These are phyloP conservation scores for Merodon equestris DNA, from an alignment of 2,888 invertebrate species.

Conservation along the genomic window DNA sequence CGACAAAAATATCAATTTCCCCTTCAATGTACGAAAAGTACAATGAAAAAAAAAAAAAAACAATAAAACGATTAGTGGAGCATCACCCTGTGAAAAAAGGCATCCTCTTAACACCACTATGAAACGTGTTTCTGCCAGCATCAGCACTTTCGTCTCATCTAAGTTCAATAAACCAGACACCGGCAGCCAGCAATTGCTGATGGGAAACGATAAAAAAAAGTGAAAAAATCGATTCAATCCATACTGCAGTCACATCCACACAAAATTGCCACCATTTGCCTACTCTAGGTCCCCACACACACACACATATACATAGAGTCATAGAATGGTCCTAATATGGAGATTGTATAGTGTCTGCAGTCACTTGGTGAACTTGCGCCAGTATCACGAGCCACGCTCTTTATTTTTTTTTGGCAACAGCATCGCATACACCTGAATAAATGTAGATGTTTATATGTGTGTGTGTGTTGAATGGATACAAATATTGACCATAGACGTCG, in stretches of 20 bases:
- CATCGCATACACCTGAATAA: neutral
- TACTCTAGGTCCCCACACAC: constrained; percentile 1
- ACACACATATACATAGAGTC: neutral
- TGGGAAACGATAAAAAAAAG: constrained; percentile 35
- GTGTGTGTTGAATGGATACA: neutral
- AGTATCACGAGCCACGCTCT: constrained; percentile 23
- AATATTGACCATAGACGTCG: too few species aligned
- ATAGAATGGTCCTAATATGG: too few species aligned
- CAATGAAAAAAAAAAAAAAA: too few species aligned
- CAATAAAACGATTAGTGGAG: constrained; percentile 4
- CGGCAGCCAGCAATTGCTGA: constrained; percentile 12
- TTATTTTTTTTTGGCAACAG: constrained; percentile 1
- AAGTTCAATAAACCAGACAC: constrained; percentile 68
- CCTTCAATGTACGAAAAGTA: neutral
- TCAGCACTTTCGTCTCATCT: constrained; percentile 40
- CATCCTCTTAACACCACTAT: neutral
- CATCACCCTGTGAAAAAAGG: constrained; percentile 9
- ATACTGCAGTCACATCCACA: constrained; percentile 49
- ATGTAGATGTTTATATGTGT: neutral
- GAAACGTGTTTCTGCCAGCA: constrained; percentile 7
- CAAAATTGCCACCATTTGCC: constrained; percentile 39
- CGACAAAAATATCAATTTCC: neutral
- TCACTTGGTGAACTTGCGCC: constrained; percentile 45
- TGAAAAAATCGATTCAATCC: constrained; percentile 50
- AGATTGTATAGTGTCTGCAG: neutral